Evolutionary conservation across 2,888 invertebrate genomes (phyloP).

Genomic region (Drosophila differens): DNA sequence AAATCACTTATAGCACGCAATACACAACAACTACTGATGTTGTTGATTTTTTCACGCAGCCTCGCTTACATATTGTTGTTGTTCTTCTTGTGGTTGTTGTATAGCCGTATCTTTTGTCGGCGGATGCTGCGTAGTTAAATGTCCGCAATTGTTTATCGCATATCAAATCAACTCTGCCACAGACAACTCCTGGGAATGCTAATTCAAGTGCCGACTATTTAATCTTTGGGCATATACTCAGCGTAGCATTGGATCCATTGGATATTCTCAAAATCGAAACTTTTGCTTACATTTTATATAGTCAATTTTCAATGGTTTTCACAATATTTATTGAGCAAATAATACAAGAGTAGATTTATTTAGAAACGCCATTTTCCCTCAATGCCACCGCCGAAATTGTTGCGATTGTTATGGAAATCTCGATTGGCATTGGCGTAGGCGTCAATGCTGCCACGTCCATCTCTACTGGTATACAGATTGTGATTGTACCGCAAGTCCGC

Average conservation of each 20-base stretch:
- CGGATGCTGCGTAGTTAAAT: slow-evolving; percentile 75
- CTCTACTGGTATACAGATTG: slow-evolving; percentile 62
- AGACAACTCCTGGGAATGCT: slow-evolving; percentile 1
- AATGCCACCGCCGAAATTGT: slow-evolving; percentile 60
- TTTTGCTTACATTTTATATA: not conserved
- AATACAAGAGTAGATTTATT: not conserved
- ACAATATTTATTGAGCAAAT: not conserved
- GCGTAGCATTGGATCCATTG: not conserved
- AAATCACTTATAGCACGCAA: slow-evolving; percentile 60
- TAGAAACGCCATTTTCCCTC: slow-evolving; percentile 56
- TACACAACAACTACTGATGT: slow-evolving; percentile 10
- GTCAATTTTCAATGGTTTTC: not conserved
- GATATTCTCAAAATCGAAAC: not conserved
- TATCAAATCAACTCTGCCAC: not conserved
- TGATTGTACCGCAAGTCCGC: slow-evolving; percentile 68
- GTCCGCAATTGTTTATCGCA: slow-evolving; percentile 52
- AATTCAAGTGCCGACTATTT: slow-evolving; percentile 1
- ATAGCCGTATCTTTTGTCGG: slow-evolving; percentile 18
- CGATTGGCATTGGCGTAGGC: slow-evolving; percentile 71
- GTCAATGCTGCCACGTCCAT: slow-evolving; percentile 70
- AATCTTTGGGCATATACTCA: not conserved
- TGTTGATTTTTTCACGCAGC: slow-evolving; percentile 55
- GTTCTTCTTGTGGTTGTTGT: slow-evolving; percentile 27
- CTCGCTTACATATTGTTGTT: slow-evolving; percentile 44
- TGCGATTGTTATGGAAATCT: slow-evolving; percentile 67